Percentiles rank a stretch among this genome's conserved stretches.
Conservation (phyloP, 1,140 invertebrate species). For the Andricus grossulariae region DNA sequence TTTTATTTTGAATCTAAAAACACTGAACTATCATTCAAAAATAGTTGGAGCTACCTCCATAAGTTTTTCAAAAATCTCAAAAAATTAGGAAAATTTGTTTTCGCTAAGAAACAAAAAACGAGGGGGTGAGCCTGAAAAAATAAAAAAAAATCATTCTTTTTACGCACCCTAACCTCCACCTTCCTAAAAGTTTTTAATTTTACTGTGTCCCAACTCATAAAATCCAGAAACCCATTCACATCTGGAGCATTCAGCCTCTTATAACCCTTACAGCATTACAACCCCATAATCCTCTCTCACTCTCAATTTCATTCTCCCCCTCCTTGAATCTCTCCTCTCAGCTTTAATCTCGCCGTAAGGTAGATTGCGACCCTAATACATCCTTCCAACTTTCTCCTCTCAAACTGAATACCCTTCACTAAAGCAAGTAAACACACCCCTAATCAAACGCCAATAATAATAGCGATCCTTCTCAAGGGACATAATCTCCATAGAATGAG, state of each 20-base stretch:
- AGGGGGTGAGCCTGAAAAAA: no score
- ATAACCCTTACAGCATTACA: not conserved
- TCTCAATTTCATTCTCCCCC: slow-evolving; percentile 14
- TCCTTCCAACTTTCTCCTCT: not conserved
- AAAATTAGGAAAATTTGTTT: no score
- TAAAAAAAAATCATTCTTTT: no score
- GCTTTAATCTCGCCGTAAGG: slow-evolving; percentile 6
- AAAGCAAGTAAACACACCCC: not conserved
- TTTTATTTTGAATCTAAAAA: no score
- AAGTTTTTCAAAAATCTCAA: no score
- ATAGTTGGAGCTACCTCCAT: no score
- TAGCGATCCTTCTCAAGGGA: not conserved
- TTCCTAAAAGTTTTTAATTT: not conserved
- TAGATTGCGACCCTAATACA: not conserved
- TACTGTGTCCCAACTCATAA: not conserved
- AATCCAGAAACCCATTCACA: not conserved
- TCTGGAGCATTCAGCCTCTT: not conserved
- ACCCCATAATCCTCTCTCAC: slow-evolving; percentile 11
- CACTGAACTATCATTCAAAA: no score
- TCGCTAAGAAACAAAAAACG: no score
- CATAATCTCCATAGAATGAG: not conserved
- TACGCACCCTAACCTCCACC: no score
- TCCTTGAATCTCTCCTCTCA: not conserved
- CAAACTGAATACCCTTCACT: not conserved
- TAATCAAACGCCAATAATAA: slow-evolving; percentile 12